Evolutionary conservation across 1,140 invertebrate species (phyloP), one percentile per base, ranked within the genome.

Genomic region (Lepidotrigona ventralis): DNA sequence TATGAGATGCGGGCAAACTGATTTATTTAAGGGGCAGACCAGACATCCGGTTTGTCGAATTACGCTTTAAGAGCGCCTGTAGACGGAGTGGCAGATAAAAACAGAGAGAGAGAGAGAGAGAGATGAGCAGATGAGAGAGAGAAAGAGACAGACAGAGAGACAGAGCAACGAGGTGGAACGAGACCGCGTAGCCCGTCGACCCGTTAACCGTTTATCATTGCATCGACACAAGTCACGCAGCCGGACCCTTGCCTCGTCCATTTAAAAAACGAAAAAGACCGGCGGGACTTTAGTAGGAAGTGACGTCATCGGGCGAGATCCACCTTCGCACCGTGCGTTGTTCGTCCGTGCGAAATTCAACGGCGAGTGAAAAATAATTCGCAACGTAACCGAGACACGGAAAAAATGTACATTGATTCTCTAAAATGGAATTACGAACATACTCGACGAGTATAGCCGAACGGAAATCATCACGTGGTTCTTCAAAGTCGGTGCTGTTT

Each of bases 21-120:
- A 94, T 94, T 94, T 93, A 93, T 92, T 94, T 93, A 91, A 93
- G 91, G 90, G 92, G 85, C 90, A 82, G 79, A 85, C 91, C 91
- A 93, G 91, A 94, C 93, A 94, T 94, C 93, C 93, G 93, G 93
- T 93, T 92, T 89, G 92, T 91, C 91, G 89, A 93, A 93, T 91
- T 91, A 90, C 86, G 86, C 88, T 90, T 90, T 91, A 88, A 90
- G 87, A 82, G 89, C 78, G 74, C 66, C 85, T 81, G 87, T 89
- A 87, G 87, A 86, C 88, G 72, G 84, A 86, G 85, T 81, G 85
- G 73, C 79, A 84, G 81, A 85, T 84, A 85, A 84, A 87, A 85
- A 90, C 56, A 71, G 82, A 74, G 84, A 79, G 82, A 66, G 76
- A 87, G 83, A 90, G 33, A 71, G 82, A 74, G 84, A 79, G 82